Evolutionary conservation across 2,888 invertebrate genomes (phyloP).

Genomic region (Pyralis farinalis): DNA sequence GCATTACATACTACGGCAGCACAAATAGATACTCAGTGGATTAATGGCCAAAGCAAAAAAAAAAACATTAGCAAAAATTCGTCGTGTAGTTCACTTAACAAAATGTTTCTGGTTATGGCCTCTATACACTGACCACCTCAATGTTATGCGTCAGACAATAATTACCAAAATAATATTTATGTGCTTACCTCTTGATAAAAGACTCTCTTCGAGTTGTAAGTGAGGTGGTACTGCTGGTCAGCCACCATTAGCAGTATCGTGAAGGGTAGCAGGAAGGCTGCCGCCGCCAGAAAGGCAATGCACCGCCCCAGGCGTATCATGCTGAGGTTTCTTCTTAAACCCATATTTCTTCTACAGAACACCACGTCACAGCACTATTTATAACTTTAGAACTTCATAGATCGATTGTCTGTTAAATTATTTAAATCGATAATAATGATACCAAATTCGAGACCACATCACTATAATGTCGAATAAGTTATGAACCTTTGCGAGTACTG

Average conservation of each 20-base stretch:
- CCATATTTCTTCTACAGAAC: conserved; percentile 27
- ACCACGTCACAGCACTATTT: too few species aligned
- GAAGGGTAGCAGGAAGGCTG: conserved; percentile 81
- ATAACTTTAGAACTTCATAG: too few species aligned
- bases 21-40: too few species aligned
- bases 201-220: conserved; percentile 68
- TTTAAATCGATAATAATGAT: background rate
- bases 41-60: too few species aligned
- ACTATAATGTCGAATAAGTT: conserved; percentile 3
- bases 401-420: too few species aligned
- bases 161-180: background rate
- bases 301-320: conserved; percentile 78
- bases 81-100: too few species aligned
- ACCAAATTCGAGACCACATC: background rate
- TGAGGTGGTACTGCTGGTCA: conserved; percentile 82
- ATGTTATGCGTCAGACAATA: too few species aligned
- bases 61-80: too few species aligned
- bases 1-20: too few species aligned
- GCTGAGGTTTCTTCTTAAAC: conserved; percentile 62
- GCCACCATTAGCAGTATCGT: conserved; percentile 82
- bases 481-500: background rate
- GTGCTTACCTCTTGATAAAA: conserved; percentile 77
- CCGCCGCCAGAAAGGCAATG: conserved; percentile 81
- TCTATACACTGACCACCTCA: too few species aligned
- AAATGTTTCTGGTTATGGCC: too few species aligned